These are phyloP conservation scores for Polyploca ridens DNA, from an alignment of 2,888 invertebrate species.

Conservation along the genomic window DNA sequence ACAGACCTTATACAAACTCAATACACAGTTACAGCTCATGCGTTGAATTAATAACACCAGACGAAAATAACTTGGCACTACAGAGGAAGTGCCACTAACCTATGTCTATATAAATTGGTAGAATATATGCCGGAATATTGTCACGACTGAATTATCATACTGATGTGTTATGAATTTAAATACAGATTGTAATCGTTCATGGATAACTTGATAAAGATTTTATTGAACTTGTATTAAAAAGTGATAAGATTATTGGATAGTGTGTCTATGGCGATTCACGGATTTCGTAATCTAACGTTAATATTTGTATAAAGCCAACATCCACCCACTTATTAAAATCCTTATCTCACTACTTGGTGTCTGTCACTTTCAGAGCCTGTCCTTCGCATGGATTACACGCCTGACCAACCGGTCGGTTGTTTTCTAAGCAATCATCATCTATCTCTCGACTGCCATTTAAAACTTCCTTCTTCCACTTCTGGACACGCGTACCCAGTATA, in stretches of 20 bases:
- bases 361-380: too few relatives aligned
- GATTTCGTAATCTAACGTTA: too few relatives aligned
- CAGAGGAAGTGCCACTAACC: constrained; percentile 31
- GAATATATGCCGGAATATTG: constrained; percentile 10
- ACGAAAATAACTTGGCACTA: constrained; percentile 3
- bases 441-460: too few relatives aligned
- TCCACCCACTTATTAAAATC: too few relatives aligned
- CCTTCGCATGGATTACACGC: too few relatives aligned
- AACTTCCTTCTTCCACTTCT: neutral
- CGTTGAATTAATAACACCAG: constrained; percentile 5
- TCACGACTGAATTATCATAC: neutral
- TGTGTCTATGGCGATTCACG: too few relatives aligned
- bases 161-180: neutral
- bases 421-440: too few relatives aligned
- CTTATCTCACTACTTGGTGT: too few relatives aligned
- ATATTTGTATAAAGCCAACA: too few relatives aligned
- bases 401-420: too few relatives aligned
- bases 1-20: neutral
- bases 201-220: neutral
- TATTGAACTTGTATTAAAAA: neutral
- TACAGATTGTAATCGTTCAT: neutral
- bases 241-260: neutral
- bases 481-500: neutral
- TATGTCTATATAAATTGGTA: constrained; percentile 20
- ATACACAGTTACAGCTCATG: neutral